A percentile compares a stretch with the other conserved stretches of the same genome.
phyloP scores from a whole-genome alignment of 2,797 vertebrate species.

The Molossus molossus region DNA sequence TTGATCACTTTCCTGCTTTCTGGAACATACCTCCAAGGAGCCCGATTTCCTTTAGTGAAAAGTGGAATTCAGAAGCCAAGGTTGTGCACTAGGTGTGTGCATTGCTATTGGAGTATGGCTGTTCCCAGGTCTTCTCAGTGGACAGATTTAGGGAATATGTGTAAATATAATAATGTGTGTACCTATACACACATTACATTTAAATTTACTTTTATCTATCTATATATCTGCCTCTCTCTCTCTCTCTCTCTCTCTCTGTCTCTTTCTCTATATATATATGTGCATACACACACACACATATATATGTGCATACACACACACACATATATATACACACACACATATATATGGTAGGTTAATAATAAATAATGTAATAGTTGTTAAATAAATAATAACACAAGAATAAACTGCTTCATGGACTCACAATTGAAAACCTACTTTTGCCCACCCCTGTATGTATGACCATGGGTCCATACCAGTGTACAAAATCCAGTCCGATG shows the following conservation, averaged over 20 bases:
- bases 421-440: no score
- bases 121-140: not conserved
- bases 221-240: not conserved
- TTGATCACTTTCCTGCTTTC: constrained; percentile 31
- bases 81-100: not conserved
- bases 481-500: not conserved
- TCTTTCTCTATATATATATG: no score
- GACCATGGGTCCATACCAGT: not conserved
- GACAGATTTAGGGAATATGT: not conserved
- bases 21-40: not conserved
- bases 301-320: no score
- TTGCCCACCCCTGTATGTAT: not conserved
- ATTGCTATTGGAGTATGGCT: not conserved
- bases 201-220: not conserved
- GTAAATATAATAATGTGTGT: not conserved
- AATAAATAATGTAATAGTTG: no score
- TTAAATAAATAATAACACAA: no score
- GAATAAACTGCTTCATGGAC: no score
- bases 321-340: no score
- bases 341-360: no score
- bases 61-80: constrained; percentile 24
- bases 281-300: no score
- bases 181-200: not conserved
- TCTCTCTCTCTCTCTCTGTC: no score
- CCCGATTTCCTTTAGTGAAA: not conserved